Percentiles rank a stretch among this genome's conserved stretches.
Evolutionary conservation across 2,113 vertebrate genomes (phyloP).

Genomic region (Columbina picui): DNA sequence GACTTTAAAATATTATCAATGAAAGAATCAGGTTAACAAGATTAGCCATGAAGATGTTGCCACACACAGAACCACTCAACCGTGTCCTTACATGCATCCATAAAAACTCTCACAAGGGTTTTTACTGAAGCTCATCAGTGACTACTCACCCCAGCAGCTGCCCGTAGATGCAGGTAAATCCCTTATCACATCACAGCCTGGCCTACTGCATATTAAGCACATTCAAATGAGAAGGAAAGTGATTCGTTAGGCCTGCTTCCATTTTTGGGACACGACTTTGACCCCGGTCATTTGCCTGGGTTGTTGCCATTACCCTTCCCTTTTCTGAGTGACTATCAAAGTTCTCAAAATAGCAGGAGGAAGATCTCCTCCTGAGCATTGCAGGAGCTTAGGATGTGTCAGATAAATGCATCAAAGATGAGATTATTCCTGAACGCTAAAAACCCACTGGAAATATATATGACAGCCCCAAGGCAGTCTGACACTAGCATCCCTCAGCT

Average conservation of each 20-base stretch:
- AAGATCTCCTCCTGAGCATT: not conserved
- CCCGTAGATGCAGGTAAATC: not conserved
- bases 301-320: not conserved
- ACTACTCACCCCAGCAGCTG: not conserved
- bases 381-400: not conserved
- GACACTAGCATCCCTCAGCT: conserved; percentile 40
- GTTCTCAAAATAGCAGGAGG: not conserved
- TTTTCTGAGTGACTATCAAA: not conserved
- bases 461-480: conserved; percentile 22
- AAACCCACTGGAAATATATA: conserved; percentile 29
- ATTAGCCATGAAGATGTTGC: not conserved
- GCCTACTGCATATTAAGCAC: not conserved
- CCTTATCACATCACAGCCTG: not conserved
- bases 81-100: accelerated
- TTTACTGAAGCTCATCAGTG: not conserved
- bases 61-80: not conserved
- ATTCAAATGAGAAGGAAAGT: not conserved
- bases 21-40: not conserved
- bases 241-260: not conserved
- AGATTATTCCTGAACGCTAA: conserved; percentile 7
- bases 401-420: conserved; percentile 39
- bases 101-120: not conserved
- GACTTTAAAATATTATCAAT: not conserved
- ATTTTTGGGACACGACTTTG: not conserved
- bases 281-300: not conserved